These are phyloP conservation scores for Chiroxiphia lanceolata DNA, from an alignment of 2,797 vertebrate species.

Conservation along the genomic window DNA sequence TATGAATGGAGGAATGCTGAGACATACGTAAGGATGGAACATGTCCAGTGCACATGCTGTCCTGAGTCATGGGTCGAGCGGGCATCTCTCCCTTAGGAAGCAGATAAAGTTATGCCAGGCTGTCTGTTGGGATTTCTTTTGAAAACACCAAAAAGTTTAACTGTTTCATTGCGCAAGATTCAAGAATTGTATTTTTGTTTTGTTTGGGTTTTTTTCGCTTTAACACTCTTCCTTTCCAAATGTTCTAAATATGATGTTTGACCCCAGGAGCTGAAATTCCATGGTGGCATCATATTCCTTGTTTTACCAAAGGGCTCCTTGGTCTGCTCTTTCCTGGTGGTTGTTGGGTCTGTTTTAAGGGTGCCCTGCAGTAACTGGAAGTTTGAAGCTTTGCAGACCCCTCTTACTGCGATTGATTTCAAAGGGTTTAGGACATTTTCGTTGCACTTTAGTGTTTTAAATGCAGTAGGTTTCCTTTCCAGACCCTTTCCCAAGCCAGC, in stretches of 20 bases:
- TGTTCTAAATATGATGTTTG: constrained; percentile 65
- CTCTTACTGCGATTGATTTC: constrained; percentile 15
- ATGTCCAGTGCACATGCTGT: constrained; percentile 19
- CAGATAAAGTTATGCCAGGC: constrained; percentile 63
- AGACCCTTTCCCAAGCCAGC: not conserved
- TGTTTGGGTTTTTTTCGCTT: constrained; percentile 26
- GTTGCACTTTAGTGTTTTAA: constrained; percentile 74
- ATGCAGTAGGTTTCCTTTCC: constrained; percentile 35
- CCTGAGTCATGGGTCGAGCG: constrained; percentile 48
- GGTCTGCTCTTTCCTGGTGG: constrained; percentile 31
- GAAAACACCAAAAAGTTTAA: constrained; percentile 74
- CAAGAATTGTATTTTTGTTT: constrained; percentile 51
- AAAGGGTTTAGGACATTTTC: constrained; percentile 53
- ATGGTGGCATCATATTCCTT: not conserved
- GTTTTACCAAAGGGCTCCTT: constrained; percentile 53
- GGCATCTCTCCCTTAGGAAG: constrained; percentile 48
- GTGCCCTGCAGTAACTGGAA: constrained; percentile 62
- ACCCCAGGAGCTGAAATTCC: constrained; percentile 18
- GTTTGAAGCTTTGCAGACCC: constrained; percentile 47
- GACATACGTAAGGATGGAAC: constrained; percentile 48
- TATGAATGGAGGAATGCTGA: constrained; percentile 62
- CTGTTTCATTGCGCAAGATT: constrained; percentile 48
- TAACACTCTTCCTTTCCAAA: constrained; percentile 57
- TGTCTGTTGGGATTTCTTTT: constrained; percentile 63
- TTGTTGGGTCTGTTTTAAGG: constrained; percentile 44